phyloP scores from a whole-genome alignment of 92 coral and sea anemone species.

The Porites rus region DNA sequence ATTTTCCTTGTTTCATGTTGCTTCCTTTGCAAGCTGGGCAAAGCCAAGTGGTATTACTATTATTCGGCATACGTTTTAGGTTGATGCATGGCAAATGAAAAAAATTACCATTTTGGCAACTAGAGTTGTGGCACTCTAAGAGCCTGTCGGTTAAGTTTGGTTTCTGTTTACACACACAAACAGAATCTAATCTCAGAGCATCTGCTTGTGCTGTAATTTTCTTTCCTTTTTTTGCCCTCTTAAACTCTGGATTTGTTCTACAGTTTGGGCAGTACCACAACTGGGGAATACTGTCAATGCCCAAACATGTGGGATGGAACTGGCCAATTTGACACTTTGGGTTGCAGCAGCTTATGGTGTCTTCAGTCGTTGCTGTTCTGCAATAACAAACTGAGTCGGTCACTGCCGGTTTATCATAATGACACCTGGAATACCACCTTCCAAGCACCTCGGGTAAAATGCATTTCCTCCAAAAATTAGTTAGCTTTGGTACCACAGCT shows the following conservation, averaged over 20 bases:
- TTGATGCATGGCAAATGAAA: conserved; percentile 60
- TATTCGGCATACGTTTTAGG: conserved; percentile 10
- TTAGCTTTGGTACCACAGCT: conserved; percentile 41
- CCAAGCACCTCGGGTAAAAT: conserved; percentile 68
- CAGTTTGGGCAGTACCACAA: conserved; percentile 81
- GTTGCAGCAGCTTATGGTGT: conserved; percentile 55
- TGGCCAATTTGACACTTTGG: conserved; percentile 51
- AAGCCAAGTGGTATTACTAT: conserved; percentile 44
- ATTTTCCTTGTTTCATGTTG: conserved; percentile 16
- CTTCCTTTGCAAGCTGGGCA: conserved; percentile 39
- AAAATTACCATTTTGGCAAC: conserved; percentile 57
- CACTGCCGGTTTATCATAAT: not conserved
- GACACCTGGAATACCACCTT: conserved; percentile 59
- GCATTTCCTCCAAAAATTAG: conserved; percentile 17
- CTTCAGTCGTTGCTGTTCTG: conserved; percentile 40
- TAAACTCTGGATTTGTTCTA: conserved; percentile 64
- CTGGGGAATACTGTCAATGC: conserved; percentile 43
- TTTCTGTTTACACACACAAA: conserved; percentile 48
- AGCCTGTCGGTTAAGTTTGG: conserved; percentile 47
- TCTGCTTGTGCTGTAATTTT: not conserved
- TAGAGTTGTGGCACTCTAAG: conserved; percentile 45
- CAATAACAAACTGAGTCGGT: conserved; percentile 59
- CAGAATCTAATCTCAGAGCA: conserved; percentile 34
- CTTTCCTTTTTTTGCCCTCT: conserved; percentile 12
- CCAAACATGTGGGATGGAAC: conserved; percentile 65